These are phyloP conservation scores for Chrysochloris asiatica DNA, from an alignment of 2,113 vertebrate genomes.

Conservation along the genomic window DNA sequence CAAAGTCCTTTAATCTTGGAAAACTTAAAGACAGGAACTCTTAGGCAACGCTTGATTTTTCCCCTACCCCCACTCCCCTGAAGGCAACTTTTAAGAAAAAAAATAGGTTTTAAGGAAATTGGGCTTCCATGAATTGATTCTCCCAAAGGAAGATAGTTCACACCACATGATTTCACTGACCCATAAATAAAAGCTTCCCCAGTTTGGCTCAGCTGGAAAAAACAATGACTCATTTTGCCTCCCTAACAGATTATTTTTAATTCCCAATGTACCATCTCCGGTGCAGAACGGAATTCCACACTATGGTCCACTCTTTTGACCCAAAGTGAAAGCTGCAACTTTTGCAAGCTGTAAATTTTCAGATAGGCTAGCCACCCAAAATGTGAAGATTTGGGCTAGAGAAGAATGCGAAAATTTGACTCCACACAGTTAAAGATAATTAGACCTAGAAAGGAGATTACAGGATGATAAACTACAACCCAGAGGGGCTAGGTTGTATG, in stretches of 20 bases:
- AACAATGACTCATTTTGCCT: not conserved
- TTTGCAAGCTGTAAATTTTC: not conserved
- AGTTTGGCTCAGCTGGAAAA: not conserved
- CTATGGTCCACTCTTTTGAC: not conserved
- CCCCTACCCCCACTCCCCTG: too few species aligned
- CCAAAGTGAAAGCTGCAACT: not conserved
- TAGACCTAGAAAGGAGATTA: not conserved
- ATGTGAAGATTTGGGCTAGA: not conserved
- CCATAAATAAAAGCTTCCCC: not conserved
- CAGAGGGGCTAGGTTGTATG: not conserved
- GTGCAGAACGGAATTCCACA: not conserved
- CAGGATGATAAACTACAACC: not conserved
- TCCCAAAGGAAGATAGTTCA: not conserved
- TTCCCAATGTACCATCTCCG: not conserved
- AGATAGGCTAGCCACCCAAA: not conserved
- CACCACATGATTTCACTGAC: conserved; percentile 22
- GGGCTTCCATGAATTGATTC: not conserved
- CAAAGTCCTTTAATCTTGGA: conserved; percentile 72
- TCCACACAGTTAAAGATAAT: not conserved
- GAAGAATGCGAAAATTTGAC: not conserved
- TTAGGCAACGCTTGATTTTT: conserved; percentile 45
- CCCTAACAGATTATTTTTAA: not conserved
- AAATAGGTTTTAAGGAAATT: conserved; percentile 52
- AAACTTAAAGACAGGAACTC: conserved; percentile 61
- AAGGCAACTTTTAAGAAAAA: conserved; percentile 68